A percentile compares a stretch with the other conserved stretches of the same genome.
These are phyloP conservation scores for Gallinago undulata DNA, from an alignment of 2,113 vertebrate genomes.

Conservation along the genomic window DNA sequence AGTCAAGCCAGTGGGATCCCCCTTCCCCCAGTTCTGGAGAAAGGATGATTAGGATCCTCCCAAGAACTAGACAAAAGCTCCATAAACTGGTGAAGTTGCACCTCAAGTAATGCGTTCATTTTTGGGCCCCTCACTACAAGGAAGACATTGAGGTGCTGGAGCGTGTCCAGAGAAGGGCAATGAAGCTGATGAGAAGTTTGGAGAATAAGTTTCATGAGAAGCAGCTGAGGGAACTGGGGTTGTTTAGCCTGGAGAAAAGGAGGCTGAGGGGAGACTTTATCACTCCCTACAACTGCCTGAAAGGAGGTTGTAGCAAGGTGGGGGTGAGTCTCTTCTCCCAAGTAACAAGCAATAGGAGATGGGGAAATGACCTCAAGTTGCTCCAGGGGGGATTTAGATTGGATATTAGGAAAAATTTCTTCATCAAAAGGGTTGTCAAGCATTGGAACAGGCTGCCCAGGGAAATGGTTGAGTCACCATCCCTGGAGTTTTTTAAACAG, in stretches of 20 bases:
- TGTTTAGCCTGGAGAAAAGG: background rate
- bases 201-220: background rate
- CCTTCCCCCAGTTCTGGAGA: background rate
- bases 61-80: background rate
- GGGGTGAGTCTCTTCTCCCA: background rate
- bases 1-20: background rate
- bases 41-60: background rate
- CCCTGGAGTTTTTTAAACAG: background rate
- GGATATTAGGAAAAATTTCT: background rate
- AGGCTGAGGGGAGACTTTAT: background rate
- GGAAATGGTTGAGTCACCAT: background rate
- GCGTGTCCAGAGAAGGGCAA: background rate
- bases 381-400: background rate
- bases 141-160: background rate
- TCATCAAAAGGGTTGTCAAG: background rate
- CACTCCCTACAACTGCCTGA: background rate
- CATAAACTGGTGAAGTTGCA: background rate
- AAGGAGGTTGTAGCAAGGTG: background rate
- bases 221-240: background rate
- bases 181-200: background rate
- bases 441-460: background rate
- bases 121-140: background rate
- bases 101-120: background rate
- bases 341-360: background rate
- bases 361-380: background rate